These are phyloP conservation scores for Hybognathus amarus DNA, from an alignment of 2,797 vertebrate genomes.

Conservation along the genomic window DNA sequence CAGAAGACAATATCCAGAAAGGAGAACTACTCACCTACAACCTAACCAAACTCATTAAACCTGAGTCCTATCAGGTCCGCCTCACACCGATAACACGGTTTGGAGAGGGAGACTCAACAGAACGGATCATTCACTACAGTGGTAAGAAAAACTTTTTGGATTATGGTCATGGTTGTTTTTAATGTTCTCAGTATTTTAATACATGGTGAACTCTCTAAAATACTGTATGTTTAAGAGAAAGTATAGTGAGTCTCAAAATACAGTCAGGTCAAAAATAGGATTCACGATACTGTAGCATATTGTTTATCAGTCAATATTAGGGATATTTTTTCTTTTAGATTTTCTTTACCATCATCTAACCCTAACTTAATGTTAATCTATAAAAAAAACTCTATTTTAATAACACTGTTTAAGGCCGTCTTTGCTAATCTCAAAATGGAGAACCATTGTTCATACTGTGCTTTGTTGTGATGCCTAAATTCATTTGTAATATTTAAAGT, in stretches of 20 bases:
- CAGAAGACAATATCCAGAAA: slow-evolving; percentile 89
- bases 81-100: slow-evolving; percentile 96
- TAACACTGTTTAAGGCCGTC: background rate
- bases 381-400: background rate
- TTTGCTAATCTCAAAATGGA: background rate
- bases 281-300: background rate
- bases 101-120: slow-evolving; percentile 94
- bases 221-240: background rate
- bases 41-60: slow-evolving; percentile 94
- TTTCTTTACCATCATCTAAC: background rate
- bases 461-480: background rate
- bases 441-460: too few species aligned
- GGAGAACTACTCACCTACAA: slow-evolving; percentile 97
- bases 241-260: background rate
- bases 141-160: slow-evolving; percentile 9
- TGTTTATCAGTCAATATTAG: background rate
- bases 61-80: slow-evolving; percentile 94
- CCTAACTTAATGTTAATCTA: background rate
- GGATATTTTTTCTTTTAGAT: too few species aligned
- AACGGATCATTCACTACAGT: slow-evolving; percentile 63
- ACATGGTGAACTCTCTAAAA: background rate
- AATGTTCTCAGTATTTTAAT: background rate
- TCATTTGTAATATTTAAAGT: background rate
- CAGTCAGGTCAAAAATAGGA: background rate
- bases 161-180: background rate